Evolutionary conservation across 2,797 vertebrate species (phyloP), one percentile per base, ranked within the genome.

Genomic region (Microhierax caerulescens): DNA sequence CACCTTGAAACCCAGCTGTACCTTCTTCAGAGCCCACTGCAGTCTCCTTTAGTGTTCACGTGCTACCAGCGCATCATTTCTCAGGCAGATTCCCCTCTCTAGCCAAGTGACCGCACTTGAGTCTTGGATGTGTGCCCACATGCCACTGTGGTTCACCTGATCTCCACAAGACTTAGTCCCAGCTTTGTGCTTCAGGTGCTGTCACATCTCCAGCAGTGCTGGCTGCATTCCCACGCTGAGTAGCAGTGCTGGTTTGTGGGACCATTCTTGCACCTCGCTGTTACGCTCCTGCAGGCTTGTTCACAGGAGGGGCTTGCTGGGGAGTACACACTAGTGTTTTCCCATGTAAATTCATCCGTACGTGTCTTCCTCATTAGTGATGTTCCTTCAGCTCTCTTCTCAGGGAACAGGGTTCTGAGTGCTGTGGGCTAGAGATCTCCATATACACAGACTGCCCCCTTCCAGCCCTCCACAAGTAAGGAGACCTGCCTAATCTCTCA

Each of bases 91-190:
- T 47, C 28, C 37, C 39, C 51, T 27, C 53, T 43, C 69, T 21
- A 25, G 24, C 48, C 48, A 36, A 60, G 45, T 14, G n/a, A 56
- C 64, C 20, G 57, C 36, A 13, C 50, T 57, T 30, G 25, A 61
- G 43, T n/a, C 54, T 48, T 37, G 39, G 39, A 13, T 43, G 34
- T 11, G 27, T 64, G 34, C 67, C 63, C 10, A 0, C 2, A 0
- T 51, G 24, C 53, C 59, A 1, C 56, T 21, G 27, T 50, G 45
- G 18, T 59, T 84, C 51, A 74, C 68, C 25, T 34, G 19, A 39
- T 50, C 54, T 60, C 34, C 45, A 17, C 27, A 28, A 30, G 30
- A 17, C 68, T 50, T 25, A 57, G 23, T 30, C 27, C 56, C 57
- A 79, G 39, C 74, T 88, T 69, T 69, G 56, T 51, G 73, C 50